A percentile compares a stretch with the other conserved stretches of the same genome.
Evolutionary conservation across 2,888 invertebrate species (phyloP).

Genomic region (Baronia brevicornis): DNA sequence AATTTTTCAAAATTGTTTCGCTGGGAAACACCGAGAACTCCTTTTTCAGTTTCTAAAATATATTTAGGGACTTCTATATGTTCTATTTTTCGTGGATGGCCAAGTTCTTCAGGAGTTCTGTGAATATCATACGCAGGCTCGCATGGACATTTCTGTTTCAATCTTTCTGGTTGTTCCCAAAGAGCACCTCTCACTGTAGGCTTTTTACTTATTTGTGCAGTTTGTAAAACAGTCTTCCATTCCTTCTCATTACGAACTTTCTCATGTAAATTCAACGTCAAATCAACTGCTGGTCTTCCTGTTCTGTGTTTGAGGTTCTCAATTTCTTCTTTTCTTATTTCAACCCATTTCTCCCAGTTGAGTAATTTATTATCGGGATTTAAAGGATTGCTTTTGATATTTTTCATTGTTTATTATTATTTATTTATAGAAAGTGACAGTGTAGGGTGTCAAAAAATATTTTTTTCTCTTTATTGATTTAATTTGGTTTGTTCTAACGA

Average conservation of each 20-base stretch:
- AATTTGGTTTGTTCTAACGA: too few species aligned
- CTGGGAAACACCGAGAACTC: conserved; percentile 34
- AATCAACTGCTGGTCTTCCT: conserved; percentile 39
- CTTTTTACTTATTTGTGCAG: conserved; percentile 47
- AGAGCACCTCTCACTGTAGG: conserved; percentile 34
- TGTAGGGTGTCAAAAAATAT: too few species aligned
- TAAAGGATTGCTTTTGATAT: conserved; percentile 20
- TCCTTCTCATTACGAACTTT: conserved; percentile 47
- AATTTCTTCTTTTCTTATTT: conserved; percentile 49
- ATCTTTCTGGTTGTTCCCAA: conserved; percentile 47
- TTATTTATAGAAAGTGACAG: conserved; percentile 17
- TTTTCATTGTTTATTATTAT: conserved; percentile 20
- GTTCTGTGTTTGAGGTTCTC: conserved; percentile 32
- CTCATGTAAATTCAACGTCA: conserved; percentile 52
- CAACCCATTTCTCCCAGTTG: conserved; percentile 60
- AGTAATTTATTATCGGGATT: conserved; percentile 46
- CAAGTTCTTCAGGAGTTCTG: conserved; percentile 46
- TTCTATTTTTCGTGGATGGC: conserved; percentile 41
- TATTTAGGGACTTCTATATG: conserved; percentile 49
- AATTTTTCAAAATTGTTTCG: conserved; percentile 31
- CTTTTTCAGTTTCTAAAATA: conserved; percentile 48
- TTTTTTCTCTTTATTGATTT: too few species aligned
- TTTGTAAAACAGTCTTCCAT: conserved; percentile 44
- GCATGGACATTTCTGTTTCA: conserved; percentile 44
- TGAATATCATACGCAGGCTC: conserved; percentile 49